Conservation (phyloP, 2,888 invertebrate species). For the Diaphora mendica region DNA sequence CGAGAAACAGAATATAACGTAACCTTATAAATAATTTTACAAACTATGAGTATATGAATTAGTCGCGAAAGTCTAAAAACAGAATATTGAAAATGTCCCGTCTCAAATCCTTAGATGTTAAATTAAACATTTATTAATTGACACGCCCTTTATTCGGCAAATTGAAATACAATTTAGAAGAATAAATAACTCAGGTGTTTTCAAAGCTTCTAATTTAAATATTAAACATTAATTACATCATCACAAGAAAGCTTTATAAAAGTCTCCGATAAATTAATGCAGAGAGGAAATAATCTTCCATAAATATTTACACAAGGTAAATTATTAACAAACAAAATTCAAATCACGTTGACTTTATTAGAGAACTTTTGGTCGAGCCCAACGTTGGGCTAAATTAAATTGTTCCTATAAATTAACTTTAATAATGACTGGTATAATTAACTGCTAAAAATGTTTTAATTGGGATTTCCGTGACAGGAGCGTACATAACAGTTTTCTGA, state of each 20-base stretch:
- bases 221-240: background rate
- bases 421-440: too few species aligned
- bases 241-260: background rate
- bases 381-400: background rate
- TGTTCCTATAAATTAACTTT: background rate
- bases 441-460: too few species aligned
- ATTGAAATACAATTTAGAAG: background rate
- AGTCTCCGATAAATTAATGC: constrained; percentile 2
- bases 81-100: background rate
- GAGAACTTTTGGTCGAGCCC: background rate
- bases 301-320: constrained; percentile 12
- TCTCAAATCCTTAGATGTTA: background rate
- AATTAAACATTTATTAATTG: background rate
- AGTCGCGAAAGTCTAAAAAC: too few species aligned
- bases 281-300: background rate
- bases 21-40: too few species aligned
- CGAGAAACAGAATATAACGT: too few species aligned
- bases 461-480: too few species aligned
- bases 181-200: background rate
- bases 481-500: too few species aligned
- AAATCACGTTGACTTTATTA: constrained; percentile 6
- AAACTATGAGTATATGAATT: too few species aligned
- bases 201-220: background rate
- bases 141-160: background rate
- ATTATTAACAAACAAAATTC: constrained; percentile 16